Base-by-base conservation (phyloP, 2,888 invertebrate genomes). In the Lysandra bellargus region DNA sequence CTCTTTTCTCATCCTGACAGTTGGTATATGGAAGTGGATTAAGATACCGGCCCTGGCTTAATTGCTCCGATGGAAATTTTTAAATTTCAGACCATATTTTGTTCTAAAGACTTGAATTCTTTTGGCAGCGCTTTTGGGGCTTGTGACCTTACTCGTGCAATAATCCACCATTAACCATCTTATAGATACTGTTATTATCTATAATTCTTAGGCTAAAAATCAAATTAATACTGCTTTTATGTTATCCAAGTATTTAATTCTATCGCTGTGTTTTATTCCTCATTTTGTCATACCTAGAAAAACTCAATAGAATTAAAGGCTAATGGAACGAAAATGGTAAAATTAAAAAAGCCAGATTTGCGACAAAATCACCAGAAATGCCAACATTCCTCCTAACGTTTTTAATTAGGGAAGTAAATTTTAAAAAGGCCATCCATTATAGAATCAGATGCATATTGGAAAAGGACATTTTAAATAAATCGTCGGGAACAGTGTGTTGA, bases 21-120 rank as follows among this genome's bases (percentile, higher is more conserved):
- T 94, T 94, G 92, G 93, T 94, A 92, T 94, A 94, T 94, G 93
- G 94, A 92, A 85, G 85, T 86, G 88, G 92, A 94, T 93, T 94
- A 92, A 93, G 93, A 93, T 93, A 92, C 88, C 87, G 87, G 88
- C 86, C 81, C 89, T 90, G 90, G 90, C 86, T 89, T 92, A 92
- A 92, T 92, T 92, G 89, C 91, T 90, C 88, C 80, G 80, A 73
- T 49, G 75, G 79, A 80, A 64, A 78, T 80, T 80, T 78, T 79
- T 6, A 74, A 64, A 61, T 79, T 80, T 80, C 7, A 4, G 40
- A 72, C 33, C 53, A 72, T 73, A 64, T 79, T 80, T 53, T 49
- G 53, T 78, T 37, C 79, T 49, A 12, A 17, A 37, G 40, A 73
- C n/a, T 73, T 61, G 1, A 74, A 44, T 49, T 37, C 3, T 37